phyloP scores from a whole-genome alignment of 2,797 vertebrate genomes.

The Etheostoma nigrum region DNA sequence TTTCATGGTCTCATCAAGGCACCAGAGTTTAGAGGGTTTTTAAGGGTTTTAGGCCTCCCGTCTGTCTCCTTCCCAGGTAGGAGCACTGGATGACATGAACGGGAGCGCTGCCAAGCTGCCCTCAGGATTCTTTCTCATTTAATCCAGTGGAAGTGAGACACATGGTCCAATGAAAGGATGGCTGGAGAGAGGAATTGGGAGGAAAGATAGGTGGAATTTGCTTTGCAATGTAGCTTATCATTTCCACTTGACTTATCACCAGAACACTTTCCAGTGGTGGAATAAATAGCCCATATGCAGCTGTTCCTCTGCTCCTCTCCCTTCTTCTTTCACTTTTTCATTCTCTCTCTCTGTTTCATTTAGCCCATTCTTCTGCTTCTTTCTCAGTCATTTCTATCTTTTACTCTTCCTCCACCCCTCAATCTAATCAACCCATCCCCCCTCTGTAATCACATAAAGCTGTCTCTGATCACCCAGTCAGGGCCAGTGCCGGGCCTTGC shows the following conservation, averaged over 20 bases:
- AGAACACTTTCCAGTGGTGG: conserved; percentile 76
- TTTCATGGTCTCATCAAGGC: conserved; percentile 79
- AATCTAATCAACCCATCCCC: conserved; percentile 52
- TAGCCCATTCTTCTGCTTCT: conserved; percentile 38
- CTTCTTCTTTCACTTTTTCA: conserved; percentile 32
- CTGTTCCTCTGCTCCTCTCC: conserved; percentile 46
- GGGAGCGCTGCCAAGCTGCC: conserved; percentile 53
- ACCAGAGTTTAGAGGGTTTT: conserved; percentile 67
- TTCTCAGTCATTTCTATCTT: conserved; percentile 37
- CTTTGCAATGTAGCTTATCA: conserved; percentile 80
- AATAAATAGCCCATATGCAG: conserved; percentile 69
- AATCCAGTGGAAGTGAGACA: conserved; percentile 67
- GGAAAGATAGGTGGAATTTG: conserved; percentile 69
- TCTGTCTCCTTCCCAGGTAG: conserved; percentile 77
- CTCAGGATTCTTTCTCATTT: conserved; percentile 47
- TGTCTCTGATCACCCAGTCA: conserved; percentile 71
- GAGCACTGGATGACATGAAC: conserved; percentile 56
- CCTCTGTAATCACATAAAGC: conserved; percentile 68
- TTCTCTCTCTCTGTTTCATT: conserved; percentile 33
- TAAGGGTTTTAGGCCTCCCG: conserved; percentile 66
- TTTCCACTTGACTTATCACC: conserved; percentile 83
- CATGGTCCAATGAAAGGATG: conserved; percentile 58
- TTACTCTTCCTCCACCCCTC: conserved; percentile 46
- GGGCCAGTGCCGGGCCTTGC: conserved; percentile 48
- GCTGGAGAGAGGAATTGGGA: conserved; percentile 53